Evolutionary conservation across 2,797 vertebrate species (phyloP), one percentile per base, ranked within the genome.

Genomic region (Chloroceryle inda): DNA sequence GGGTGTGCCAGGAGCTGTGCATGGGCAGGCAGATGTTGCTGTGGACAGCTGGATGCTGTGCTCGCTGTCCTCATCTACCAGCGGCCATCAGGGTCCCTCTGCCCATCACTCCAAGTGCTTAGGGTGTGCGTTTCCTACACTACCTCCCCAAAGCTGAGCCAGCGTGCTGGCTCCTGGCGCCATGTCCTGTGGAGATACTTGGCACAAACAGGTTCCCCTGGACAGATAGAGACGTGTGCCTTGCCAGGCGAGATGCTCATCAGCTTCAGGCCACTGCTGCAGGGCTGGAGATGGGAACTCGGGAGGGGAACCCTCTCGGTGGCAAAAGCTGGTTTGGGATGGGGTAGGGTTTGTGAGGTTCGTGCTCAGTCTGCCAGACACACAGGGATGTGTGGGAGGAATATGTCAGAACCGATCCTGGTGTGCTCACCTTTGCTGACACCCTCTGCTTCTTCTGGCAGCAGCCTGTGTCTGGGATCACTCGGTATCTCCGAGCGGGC

Each of bases 171-270:
- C 59, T 69, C n/a, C 38, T 2, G 3, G 14, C 2, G 1, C 49
- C 1, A 0, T 10, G 19, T 24, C 27, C 49, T 3, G 0, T 44
- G n/a, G 45, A 24, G 42, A 21, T 0, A 0, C 17, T 56, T 29
- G 33, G 26, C 7, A 7, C 2, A 2, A 4, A 7, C 9, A 10
- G 45, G 6, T 79, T 31, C 82, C 20, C 22, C 29, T 0, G 1
- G 33, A 38, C 5, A 3, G 62, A 44, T 6, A 6, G 26, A 16
- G 14, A 15, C 4, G 6, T 1, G 13, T 31, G 38, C 18, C 35
- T 66, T 0, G 0, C 29, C 6, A 4, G 35, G 31, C 3, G 49
- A 29, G 72, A 66, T 31, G 45, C 12, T 72, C 5, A 0, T 45
- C 7, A 18, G 49, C 49, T 79, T 76, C 6, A 8, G 63, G 63